Base-by-base conservation (phyloP, 2,797 vertebrate species). In the Sebastes kiyomatsui region DNA sequence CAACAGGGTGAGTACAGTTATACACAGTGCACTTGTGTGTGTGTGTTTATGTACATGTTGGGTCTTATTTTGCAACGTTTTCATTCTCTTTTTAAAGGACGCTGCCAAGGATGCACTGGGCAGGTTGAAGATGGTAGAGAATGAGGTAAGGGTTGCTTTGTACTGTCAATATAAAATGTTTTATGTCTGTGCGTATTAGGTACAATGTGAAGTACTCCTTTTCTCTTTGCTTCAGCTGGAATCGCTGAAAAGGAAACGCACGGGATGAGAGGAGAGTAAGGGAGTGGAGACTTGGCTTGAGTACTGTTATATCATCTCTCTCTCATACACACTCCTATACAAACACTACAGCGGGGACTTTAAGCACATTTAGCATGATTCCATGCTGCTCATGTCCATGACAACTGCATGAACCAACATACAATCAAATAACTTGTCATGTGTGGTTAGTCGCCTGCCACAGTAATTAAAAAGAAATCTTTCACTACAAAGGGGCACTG, bases 41-140 rank as follows among this genome's bases (percentile, higher is more conserved):
- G 18, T 18, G 18, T 55, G 16, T 46, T 13, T 18, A 18, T 38
- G 12, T 60, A 5, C 20, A n/a, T 9, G 3, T 70, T 46, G 9
- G 27, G 23, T 67, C 20, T 69, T 3, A 7, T 8, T 54, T 5
- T 79, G 18, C 72, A 23, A 72, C n/a, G 4, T 49, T 58, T 67
- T 6, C 2, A 7, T 64, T 69, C 25, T 67, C 11, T 54, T 16
- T 42, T 56, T 46, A 23, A 77, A 98, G 97, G 97, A 99, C 0
- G 96, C 96, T 2, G 97, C 97, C 20, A 99, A 97, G 90, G 97
- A 98, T 65, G 96, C 95, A 0, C 94, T 98, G 14, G 96, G 96
- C 67, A 94, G 96, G 79, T 69, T 97, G 79, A 98, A 95, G 91
- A 92, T 97, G 91, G 97, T 98, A 10, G 96, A 97, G 85, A 95